These are phyloP conservation scores for Drosophila dives DNA, from an alignment of 2,888 invertebrate genomes.

Conservation along the genomic window DNA sequence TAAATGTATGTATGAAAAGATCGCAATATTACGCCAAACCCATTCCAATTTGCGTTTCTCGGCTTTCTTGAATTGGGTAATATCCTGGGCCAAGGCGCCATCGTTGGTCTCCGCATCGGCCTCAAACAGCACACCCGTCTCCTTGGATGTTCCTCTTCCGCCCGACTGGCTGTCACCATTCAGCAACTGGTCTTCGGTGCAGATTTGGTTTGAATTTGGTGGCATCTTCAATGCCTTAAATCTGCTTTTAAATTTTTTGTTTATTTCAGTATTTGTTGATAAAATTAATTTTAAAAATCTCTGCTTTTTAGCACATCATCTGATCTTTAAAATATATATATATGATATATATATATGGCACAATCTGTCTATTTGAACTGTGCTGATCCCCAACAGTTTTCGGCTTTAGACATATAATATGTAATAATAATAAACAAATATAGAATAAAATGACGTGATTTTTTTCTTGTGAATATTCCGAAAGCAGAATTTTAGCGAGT, in stretches of 20 bases:
- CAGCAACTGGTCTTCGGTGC: slow-evolving; percentile 1
- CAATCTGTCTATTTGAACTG: slow-evolving; percentile 1
- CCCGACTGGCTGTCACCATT: background rate
- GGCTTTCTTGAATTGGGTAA: slow-evolving; percentile 86
- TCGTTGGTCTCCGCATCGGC: slow-evolving; percentile 88
- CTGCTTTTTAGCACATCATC: background rate
- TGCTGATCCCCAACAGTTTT: background rate
- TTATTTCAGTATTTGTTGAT: background rate
- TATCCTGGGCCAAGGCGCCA: slow-evolving; percentile 86
- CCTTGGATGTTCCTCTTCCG: slow-evolving; percentile 56
- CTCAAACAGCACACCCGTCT: slow-evolving; percentile 88
- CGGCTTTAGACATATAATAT: too few relatives aligned
- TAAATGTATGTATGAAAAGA: slow-evolving; percentile 90
- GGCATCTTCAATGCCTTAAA: slow-evolving; percentile 58
- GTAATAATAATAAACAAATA: background rate
- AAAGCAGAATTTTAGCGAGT: background rate
- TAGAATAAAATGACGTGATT: too few relatives aligned
- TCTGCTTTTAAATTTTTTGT: background rate
- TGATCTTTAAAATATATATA: background rate
- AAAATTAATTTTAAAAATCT: background rate
- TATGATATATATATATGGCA: too few relatives aligned
- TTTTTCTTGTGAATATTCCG: background rate
- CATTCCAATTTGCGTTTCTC: slow-evolving; percentile 87
- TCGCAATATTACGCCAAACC: slow-evolving; percentile 93
- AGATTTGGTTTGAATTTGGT: slow-evolving; percentile 68